Base-by-base conservation (phyloP, 2,797 vertebrate genomes). In the Cheirogaleus major region DNA sequence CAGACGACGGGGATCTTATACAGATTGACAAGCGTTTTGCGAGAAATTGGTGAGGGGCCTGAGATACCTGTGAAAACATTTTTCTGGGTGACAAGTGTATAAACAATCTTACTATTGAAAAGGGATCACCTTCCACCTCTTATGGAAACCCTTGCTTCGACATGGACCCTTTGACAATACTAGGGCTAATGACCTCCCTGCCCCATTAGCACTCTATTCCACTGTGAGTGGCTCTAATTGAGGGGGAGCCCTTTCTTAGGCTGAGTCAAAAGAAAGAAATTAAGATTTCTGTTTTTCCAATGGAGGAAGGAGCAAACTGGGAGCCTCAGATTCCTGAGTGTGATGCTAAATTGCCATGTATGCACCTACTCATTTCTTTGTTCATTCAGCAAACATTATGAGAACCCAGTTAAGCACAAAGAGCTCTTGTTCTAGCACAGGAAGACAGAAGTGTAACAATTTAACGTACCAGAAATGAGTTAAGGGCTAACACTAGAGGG, bases 271-370 rank as follows among this genome's bases (percentile, higher is more conserved):
- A 86, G 61, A 78, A 59, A 27, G 45, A 65, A 57, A 50, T 52
- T 45, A 48, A 59, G 55, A 57, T 43, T 92, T 59, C 25, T 76
- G 27, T 89, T 93, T 93, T 83, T 93, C 45, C 14, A 65, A 52
- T 38, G 59, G 32, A 81, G 20, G 27, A 81, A 43, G 57, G 14
- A 38, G 23, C 11, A 69, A 67, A 5, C 4, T 50, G 18, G 10
- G 30, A 94, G 72, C 30, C 25, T 97, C 25, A 84, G 73, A 81
- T 30, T 95, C 79, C 61, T 89, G 43, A 69, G 43, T 72, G 59
- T 67, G 57, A 61, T 45, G 22, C 38, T 70, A 32, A 57, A 43
- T 38, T 55, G 14, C 38, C n/a, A 4, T 25, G 32, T 22, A 45
- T 17, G 20, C 67, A 55, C 57, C 20, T 41, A 67, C 7, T 65